Percentiles rank a stretch among this genome's conserved stretches.
These are phyloP conservation scores for Anoplopoma fimbria DNA, from an alignment of 2,113 vertebrate genomes.

Conservation along the genomic window DNA sequence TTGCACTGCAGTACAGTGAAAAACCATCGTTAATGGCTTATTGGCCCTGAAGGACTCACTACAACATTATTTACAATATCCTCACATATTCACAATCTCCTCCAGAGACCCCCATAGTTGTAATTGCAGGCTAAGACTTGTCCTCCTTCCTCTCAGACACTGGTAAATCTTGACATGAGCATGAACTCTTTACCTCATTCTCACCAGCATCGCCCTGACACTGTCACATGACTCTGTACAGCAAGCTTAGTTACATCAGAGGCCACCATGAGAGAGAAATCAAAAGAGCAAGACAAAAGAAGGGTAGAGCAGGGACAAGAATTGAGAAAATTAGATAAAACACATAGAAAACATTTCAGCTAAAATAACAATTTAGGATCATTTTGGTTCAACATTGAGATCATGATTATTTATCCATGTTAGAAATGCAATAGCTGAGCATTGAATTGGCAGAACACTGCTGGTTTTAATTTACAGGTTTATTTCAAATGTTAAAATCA, in stretches of 20 bases:
- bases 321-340: constrained; percentile 15
- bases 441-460: not conserved
- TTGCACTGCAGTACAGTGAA: not conserved
- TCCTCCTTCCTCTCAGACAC: not conserved
- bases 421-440: not conserved
- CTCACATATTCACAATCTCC: not conserved
- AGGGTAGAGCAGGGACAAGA: not conserved
- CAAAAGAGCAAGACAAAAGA: not conserved
- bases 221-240: constrained; percentile 47
- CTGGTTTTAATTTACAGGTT: not conserved
- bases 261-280: constrained; percentile 31
- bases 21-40: not conserved
- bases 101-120: constrained; percentile 13
- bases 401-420: not conserved
- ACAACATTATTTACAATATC: not conserved
- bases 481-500: not conserved
- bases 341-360: no score
- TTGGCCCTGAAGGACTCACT: not conserved
- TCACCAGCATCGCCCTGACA: constrained; percentile 36
- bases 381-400: no score
- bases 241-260: constrained; percentile 59
- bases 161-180: constrained; percentile 6
- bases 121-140: constrained; percentile 10
- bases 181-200: constrained; percentile 42
- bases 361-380: not conserved